phyloP scores from a whole-genome alignment of 1,140 invertebrate species.

The Hormaphis cornu region DNA sequence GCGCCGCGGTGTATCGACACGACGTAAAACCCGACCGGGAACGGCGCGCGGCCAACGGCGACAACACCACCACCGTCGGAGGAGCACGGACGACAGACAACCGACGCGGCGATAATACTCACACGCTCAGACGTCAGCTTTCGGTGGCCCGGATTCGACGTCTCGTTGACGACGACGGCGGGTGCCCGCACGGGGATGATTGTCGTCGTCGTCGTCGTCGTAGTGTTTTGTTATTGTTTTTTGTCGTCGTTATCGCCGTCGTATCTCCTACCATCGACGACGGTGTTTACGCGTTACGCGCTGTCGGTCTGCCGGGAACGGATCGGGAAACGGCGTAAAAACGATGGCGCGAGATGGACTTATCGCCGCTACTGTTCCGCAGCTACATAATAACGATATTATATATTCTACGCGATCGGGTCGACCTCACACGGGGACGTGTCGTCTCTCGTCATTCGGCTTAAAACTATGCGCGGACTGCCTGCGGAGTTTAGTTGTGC shows the following conservation, averaged over 20 bases:
- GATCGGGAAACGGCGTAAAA: too few species aligned
- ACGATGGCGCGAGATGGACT: too few species aligned
- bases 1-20: not conserved
- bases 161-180: not conserved
- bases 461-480: too few species aligned
- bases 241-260: not conserved
- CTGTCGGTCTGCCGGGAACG: too few species aligned
- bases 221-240: not conserved
- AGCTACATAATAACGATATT: too few species aligned
- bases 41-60: not conserved
- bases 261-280: too few species aligned
- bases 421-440: too few species aligned
- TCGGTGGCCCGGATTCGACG: conserved; percentile 21
- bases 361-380: too few species aligned
- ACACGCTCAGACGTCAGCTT: conserved; percentile 27
- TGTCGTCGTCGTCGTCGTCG: not conserved
- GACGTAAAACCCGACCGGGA: not conserved
- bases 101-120: not conserved
- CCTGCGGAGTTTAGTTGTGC: conserved; percentile 23
- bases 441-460: too few species aligned
- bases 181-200: too few species aligned
- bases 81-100: not conserved
- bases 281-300: too few species aligned
- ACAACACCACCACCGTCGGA: not conserved
- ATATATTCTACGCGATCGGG: too few species aligned